These are phyloP conservation scores for Falco cherrug DNA, from an alignment of 2,797 vertebrate species.

Conservation along the genomic window DNA sequence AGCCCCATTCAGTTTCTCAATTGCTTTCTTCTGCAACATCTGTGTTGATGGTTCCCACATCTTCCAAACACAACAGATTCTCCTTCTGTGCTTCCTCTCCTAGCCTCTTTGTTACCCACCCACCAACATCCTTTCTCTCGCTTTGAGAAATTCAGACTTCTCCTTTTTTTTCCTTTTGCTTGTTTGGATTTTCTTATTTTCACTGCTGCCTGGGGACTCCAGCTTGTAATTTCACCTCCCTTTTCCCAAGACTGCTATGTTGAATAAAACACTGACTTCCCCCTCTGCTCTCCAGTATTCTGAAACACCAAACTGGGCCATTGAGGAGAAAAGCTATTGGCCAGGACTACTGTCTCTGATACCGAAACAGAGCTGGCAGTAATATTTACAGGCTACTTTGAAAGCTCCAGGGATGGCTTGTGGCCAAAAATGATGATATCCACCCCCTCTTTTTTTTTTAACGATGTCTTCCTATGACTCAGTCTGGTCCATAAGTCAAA, in stretches of 20 bases:
- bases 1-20: conserved; percentile 33
- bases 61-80: conserved; percentile 55
- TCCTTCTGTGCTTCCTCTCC: conserved; percentile 18
- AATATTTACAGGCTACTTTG: conserved; percentile 62
- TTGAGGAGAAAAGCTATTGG: conserved; percentile 28
- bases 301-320: conserved; percentile 25
- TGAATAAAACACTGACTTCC: conserved; percentile 34
- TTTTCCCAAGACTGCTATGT: not conserved
- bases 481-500: conserved; percentile 65
- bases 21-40: conserved; percentile 46
- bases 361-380: conserved; percentile 48
- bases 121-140: not conserved
- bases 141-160: not conserved
- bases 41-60: conserved; percentile 56
- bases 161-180: not conserved
- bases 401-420: conserved; percentile 60
- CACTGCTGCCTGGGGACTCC: not conserved
- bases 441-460: conserved; percentile 56
- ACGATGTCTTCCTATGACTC: conserved; percentile 60
- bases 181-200: conserved; percentile 23
- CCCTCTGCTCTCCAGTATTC: not conserved
- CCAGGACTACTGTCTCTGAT: conserved; percentile 22
- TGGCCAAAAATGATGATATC: conserved; percentile 66
- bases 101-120: conserved; percentile 19
- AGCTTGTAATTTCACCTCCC: conserved; percentile 35